A percentile compares a stretch with the other conserved stretches of the same genome.
phyloP scores from a whole-genome alignment of 2,113 vertebrate species.

The Ctenomys sociabilis region DNA sequence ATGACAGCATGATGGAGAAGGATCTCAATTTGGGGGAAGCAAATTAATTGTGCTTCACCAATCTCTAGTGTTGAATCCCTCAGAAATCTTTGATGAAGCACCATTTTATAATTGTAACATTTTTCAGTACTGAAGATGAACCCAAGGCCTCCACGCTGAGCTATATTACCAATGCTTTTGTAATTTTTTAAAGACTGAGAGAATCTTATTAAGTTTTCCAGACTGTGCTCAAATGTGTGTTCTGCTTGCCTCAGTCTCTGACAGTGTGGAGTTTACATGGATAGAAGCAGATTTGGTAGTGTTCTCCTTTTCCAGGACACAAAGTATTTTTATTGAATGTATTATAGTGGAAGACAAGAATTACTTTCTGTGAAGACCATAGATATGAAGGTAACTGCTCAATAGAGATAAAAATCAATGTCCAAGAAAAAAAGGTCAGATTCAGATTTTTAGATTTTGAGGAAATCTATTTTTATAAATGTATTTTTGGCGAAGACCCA shows the following conservation, averaged over 20 bases:
- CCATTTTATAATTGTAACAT: background rate
- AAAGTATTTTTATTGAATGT: background rate
- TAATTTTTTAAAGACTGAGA: background rate
- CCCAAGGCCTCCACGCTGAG: background rate
- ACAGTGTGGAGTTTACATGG: background rate
- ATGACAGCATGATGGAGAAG: background rate
- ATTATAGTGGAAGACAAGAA: background rate
- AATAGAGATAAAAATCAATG: background rate
- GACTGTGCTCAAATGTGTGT: background rate
- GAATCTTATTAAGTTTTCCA: background rate
- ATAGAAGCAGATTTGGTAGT: background rate
- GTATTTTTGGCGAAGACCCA: background rate
- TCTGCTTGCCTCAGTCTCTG: background rate
- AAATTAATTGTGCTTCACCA: background rate
- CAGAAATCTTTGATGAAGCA: background rate
- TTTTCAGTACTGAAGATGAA: background rate
- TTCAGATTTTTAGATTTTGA: constrained; percentile 8
- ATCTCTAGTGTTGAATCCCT: background rate
- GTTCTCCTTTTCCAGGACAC: background rate
- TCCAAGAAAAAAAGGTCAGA: constrained; percentile 32
- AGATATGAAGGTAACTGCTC: background rate
- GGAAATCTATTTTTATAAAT: background rate
- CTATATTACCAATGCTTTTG: background rate
- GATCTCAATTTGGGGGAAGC: background rate
- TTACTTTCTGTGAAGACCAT: constrained; percentile 11